Evolutionary conservation across 2,888 invertebrate species (phyloP), one percentile per base, ranked within the genome.

Genomic region (Emesis furor): DNA sequence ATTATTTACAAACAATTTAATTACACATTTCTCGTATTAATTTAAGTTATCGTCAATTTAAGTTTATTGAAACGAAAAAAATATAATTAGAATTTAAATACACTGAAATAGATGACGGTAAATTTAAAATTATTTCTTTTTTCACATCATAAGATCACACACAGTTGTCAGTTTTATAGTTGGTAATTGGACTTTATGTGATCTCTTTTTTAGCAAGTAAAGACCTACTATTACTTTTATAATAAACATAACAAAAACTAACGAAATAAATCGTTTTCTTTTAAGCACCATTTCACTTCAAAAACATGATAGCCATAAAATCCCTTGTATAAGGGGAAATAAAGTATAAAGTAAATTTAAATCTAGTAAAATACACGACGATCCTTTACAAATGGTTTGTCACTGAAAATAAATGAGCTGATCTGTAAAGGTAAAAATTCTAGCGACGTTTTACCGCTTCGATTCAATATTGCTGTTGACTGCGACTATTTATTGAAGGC

Each of bases 401-500:
- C 76, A 69, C 67, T 69, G 55, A 37, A 68, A 76, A 76, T 35
- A 76, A 76, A 72, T 72, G 72, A 51, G 69, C 51, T 76, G 76
- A 76, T 68, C 67, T 76, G 55, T 69, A 65, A 62, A 79, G 30
- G 76, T 35, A 72, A 73, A 79, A 76, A 76, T 73, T 76, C 76
- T 68, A 37, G 69, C 69, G 69, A 68, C 62, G 79, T 82, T 79
- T 73, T 76, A 69, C 68, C 69, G 39, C 59, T 72, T 59, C 68
- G 51, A 80, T 79, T 80, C 79, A 78, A 75, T 78, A 80, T 82
- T 79, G 69, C 71, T 71, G 80, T 76, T 80, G 85, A 79, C 83
- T 75, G 68, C 32, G 68, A 73, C 76, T 71, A 78, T 76, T 80
- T 83, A 84, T 85, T 83, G 78, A 55, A 62, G 76, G 71, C 81